phyloP scores from a whole-genome alignment of 2,888 invertebrate species.

The Lochmaea capreae region DNA sequence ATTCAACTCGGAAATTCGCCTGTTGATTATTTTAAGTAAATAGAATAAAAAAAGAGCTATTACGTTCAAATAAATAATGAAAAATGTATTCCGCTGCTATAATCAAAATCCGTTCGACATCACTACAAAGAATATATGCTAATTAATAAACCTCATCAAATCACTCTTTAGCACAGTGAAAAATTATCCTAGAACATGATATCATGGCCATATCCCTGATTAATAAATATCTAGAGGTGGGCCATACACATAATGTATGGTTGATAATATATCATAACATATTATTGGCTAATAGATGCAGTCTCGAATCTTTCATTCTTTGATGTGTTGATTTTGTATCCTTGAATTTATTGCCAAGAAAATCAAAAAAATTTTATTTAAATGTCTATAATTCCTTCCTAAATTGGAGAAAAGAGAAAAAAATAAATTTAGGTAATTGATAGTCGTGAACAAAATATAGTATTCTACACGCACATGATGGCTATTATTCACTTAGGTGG shows the following conservation, averaged over 20 bases:
- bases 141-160: constrained; percentile 28
- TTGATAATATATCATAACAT: background rate
- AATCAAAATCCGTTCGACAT: constrained; percentile 16
- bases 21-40: background rate
- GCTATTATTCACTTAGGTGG: too few species aligned
- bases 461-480: too few species aligned
- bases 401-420: too few species aligned
- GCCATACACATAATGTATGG: background rate
- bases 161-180: constrained; percentile 18
- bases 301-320: too few species aligned
- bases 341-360: too few species aligned
- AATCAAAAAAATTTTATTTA: too few species aligned
- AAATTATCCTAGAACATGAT: constrained; percentile 22
- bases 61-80: background rate
- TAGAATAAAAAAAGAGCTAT: background rate
- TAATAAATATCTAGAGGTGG: constrained; percentile 28
- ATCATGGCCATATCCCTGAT: constrained; percentile 20
- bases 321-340: too few species aligned
- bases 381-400: too few species aligned
- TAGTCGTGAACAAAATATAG: too few species aligned
- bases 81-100: background rate
- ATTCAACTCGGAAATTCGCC: background rate
- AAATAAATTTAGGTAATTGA: too few species aligned
- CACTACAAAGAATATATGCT: constrained; percentile 13
- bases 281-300: too few species aligned